phyloP scores from a whole-genome alignment of 2,113 vertebrate species.

The Pedetes capensis region DNA sequence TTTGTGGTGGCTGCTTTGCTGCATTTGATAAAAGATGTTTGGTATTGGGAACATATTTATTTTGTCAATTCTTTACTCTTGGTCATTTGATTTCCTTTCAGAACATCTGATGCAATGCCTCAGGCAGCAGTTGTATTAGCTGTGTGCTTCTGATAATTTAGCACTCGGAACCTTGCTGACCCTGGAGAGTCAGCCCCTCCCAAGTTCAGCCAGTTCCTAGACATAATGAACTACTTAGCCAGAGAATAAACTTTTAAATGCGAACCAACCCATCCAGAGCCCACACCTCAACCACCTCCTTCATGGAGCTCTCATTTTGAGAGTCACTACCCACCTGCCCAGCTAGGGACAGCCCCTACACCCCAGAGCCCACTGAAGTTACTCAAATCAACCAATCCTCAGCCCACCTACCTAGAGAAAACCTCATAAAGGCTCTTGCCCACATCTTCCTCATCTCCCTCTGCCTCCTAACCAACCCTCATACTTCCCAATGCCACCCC shows the following conservation, averaged over 20 bases:
- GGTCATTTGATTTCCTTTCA: not conserved
- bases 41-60: not conserved
- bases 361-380: not conserved
- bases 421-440: not conserved
- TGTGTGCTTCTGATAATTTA: not conserved
- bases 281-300: no score
- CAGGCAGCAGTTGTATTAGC: not conserved
- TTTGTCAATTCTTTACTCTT: not conserved
- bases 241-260: not conserved
- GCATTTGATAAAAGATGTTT: not conserved
- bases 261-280: not conserved
- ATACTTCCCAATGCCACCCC: rapidly evolving
- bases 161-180: not conserved
- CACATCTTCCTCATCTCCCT: not conserved
- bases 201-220: not conserved
- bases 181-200: not conserved
- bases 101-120: not conserved
- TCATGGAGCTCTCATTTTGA: not conserved
- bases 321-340: not conserved
- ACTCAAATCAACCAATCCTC: not conserved
- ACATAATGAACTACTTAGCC: no score
- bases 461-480: not conserved
- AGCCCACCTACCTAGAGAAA: not conserved
- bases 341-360: no score
- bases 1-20: not conserved